phyloP scores from a whole-genome alignment of 2,888 invertebrate genomes.

The Isotomurus palustris region DNA sequence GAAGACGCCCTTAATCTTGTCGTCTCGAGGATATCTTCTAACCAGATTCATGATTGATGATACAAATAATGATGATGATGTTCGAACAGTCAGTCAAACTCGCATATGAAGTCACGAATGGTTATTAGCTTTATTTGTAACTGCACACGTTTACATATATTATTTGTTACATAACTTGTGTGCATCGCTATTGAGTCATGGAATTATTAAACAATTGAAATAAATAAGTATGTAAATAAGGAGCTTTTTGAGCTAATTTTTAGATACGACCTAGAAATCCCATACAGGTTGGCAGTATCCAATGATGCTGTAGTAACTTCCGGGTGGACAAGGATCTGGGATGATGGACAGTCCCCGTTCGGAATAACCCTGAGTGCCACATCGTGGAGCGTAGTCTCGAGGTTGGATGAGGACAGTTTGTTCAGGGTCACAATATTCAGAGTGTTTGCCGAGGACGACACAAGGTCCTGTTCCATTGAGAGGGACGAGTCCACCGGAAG shows the following conservation, averaged over 20 bases:
- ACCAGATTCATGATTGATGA: too few relatives aligned
- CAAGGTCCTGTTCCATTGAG: constrained; percentile 37
- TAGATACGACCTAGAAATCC: too few relatives aligned
- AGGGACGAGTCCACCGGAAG: constrained; percentile 18
- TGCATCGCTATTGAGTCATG: too few relatives aligned
- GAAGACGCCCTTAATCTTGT: constrained; percentile 40
- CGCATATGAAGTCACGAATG: too few relatives aligned
- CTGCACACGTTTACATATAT: too few relatives aligned
- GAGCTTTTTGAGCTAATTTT: too few relatives aligned
- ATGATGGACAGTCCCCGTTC: constrained; percentile 25
- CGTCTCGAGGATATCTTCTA: neutral
- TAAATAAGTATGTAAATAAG: too few relatives aligned
- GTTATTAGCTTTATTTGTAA: too few relatives aligned
- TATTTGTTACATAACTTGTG: too few relatives aligned
- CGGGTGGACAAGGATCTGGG: constrained; percentile 31
- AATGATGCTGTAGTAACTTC: constrained; percentile 35
- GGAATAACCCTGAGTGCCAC: constrained; percentile 17
- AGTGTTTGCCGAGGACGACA: constrained; percentile 19
- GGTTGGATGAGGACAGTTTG: constrained; percentile 26
- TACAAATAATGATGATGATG: neutral
- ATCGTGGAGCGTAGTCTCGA: constrained; percentile 26
- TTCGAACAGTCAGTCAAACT: too few relatives aligned
- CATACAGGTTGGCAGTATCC: constrained; percentile 38
- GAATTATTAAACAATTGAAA: too few relatives aligned
- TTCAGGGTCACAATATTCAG: constrained; percentile 3